Percentiles rank a stretch among this genome's conserved stretches.
These are phyloP conservation scores for Zenarchopterus dispar DNA, from an alignment of 2,797 vertebrate genomes.

Conservation along the genomic window DNA sequence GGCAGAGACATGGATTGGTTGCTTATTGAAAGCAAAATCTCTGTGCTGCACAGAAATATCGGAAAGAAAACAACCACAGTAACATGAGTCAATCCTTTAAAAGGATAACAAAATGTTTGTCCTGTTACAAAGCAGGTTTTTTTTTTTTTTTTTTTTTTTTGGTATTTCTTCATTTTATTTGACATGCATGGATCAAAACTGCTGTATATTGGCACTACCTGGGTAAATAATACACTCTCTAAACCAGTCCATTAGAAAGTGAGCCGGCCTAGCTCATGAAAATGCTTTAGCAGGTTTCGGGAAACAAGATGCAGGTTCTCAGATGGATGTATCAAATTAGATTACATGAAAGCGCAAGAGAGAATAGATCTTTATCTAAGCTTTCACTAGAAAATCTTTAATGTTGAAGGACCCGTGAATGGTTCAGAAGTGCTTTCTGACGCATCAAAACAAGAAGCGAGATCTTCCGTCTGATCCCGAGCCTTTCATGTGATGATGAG, in stretches of 20 bases:
- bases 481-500: neutral
- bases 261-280: neutral
- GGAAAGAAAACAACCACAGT: neutral
- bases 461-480: slow-evolving; percentile 5
- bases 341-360: slow-evolving; percentile 14
- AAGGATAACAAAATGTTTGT: neutral
- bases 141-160: no score
- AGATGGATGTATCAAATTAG: slow-evolving; percentile 21
- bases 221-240: slow-evolving; percentile 7
- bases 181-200: neutral
- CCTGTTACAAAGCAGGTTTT: no score
- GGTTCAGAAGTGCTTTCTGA: slow-evolving; percentile 11
- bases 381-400: slow-evolving; percentile 19
- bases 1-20: neutral
- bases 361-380: slow-evolving; percentile 15
- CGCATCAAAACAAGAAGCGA: slow-evolving; percentile 4
- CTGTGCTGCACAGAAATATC: neutral
- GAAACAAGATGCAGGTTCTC: neutral
- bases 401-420: slow-evolving; percentile 10
- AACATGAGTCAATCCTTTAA: neutral
- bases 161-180: neutral
- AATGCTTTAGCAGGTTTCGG: slow-evolving; percentile 9
- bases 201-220: neutral
- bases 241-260: slow-evolving; percentile 15
- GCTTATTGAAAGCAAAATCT: slow-evolving; percentile 8